Base-by-base conservation (phyloP, 2,797 vertebrate species). In the Brotula barbata region DNA sequence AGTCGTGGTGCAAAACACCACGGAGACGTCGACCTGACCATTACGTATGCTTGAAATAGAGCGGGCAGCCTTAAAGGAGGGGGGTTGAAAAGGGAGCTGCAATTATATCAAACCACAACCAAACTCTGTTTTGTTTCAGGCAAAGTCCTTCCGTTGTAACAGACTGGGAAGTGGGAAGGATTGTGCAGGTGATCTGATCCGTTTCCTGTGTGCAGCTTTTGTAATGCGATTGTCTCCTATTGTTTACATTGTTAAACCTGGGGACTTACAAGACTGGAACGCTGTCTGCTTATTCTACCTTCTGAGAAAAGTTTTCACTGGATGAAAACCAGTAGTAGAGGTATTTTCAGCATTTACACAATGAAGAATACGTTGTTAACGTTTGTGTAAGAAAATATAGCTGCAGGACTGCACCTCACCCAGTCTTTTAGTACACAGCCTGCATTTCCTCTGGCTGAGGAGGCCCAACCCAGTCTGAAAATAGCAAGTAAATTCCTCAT, bases 1-100 rank as follows among this genome's bases (percentile, higher is more conserved):
- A 83, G 71, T 82, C 71, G 66, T 60, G 65, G 50, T 22, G 70
- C 68, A 83, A 67, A 65, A 21, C 75, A 58, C 81, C 60, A 11
- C 80, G 40, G 64, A 59, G 45, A 77, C 50, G 33, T 69, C 78
- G 75, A 82, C 70, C 84, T 55, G 7, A 49, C 82, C 72, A 87
- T 87, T 86, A 88, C 65, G 3, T 49, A 44, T 2, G 54, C 84
- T 77, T 9, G 16, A 87, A 89, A 89, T 87, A 88, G 86, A 60
- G 72, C 59, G 19, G 28, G 69, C 33, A 15, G 64, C 70, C 71
- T 71, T 67, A 70, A 76, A 72, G 49, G 52, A 53, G 64, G 58
- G 51, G 71, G 61, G 65, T 71, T 60, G 75, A 68, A 71, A 59
- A 51, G 16, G 37, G 42, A 71, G 51, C 70, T 68, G 68, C 67